Base-by-base conservation (phyloP, 2,113 vertebrate species). In the Gobio gobio region DNA sequence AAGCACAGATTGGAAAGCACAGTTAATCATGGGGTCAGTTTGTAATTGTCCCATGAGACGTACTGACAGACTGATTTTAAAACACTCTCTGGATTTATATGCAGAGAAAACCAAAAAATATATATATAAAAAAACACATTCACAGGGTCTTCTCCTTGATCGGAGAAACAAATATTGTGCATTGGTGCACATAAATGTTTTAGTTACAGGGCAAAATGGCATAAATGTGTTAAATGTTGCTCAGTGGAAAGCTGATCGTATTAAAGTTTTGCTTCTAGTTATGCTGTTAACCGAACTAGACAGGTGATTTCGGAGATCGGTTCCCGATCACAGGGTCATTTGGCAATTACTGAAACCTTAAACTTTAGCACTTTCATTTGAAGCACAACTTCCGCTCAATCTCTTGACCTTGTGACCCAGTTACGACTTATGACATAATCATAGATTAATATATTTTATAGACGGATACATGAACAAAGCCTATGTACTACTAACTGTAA, bases 341-440 rank as follows among this genome's bases (percentile, higher is more conserved):
- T 26, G 74, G 64, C 40, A 18, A 78, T 54, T 73, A 70, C 18
- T 54, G 73, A 79, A 78, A 20, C 29, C 45, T 70, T 90, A 91
- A 92, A 90, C 89, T 90, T 90, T 86, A 94, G 92, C 93, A 94
- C 93, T 92, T 92, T 92, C 56, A 77, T 86, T 87, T 86, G 68
- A 93, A 94, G 94, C 94, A 94, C 94, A 95, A 91, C 82, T 74
- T 75, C 87, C 88, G 84, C 89, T 90, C 88, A 88, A 54, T 33
- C n/a, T 47, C 70, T 36, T 85, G 45, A 85, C 64, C 66, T 86
- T 49, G 85, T 86, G 83, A 87, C 86, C 89, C 74, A 83, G 83
- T 43, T 83, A 73, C 47, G 12, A 66, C n/a, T 22, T 77, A 58
- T 79, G 43, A 86, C 47, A 56, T 70, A 85, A 61, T 79, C 64